These are phyloP conservation scores for Dromius quadrimaculatus DNA, from an alignment of 2,888 invertebrate species.

Conservation along the genomic window DNA sequence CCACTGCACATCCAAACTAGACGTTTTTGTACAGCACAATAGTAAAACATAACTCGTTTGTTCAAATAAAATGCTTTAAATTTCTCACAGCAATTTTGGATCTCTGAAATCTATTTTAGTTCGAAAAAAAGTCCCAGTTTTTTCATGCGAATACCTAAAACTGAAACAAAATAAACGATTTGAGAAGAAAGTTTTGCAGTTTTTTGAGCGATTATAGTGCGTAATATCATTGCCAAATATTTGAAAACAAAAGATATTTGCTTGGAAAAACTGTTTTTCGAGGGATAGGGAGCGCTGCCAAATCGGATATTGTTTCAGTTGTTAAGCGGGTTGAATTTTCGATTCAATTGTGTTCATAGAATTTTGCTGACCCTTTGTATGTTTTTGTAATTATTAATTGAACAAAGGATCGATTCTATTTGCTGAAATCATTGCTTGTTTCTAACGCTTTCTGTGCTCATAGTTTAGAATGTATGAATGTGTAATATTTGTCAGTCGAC, in stretches of 20 bases:
- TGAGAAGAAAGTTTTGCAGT: neutral
- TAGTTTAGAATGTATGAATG: too few species aligned
- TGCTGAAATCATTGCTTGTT: slow-evolving; percentile 28
- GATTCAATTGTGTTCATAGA: slow-evolving; percentile 40
- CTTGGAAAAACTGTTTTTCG: neutral
- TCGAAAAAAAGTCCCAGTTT: neutral
- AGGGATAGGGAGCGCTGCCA: neutral
- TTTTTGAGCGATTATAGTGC: neutral
- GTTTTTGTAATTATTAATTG: slow-evolving; percentile 40
- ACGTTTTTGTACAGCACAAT: slow-evolving; percentile 13
- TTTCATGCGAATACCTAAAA: neutral
- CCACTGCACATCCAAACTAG: slow-evolving; percentile 1
- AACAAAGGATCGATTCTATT: slow-evolving; percentile 26
- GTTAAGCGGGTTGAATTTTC: slow-evolving; percentile 37
- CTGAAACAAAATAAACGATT: neutral
- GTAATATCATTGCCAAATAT: neutral
- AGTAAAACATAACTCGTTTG: slow-evolving; percentile 15
- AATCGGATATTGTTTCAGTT: neutral
- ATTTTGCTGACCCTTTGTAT: slow-evolving; percentile 41
- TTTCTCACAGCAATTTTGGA: neutral
- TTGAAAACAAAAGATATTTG: neutral
- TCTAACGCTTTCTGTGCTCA: too few species aligned
- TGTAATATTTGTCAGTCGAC: too few species aligned
- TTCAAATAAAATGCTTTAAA: slow-evolving; percentile 24
- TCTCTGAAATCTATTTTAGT: too few species aligned